Evolutionary conservation across 2,888 invertebrate species (phyloP), one percentile per base, ranked within the genome.

Genomic region (Sepiola atlantica): DNA sequence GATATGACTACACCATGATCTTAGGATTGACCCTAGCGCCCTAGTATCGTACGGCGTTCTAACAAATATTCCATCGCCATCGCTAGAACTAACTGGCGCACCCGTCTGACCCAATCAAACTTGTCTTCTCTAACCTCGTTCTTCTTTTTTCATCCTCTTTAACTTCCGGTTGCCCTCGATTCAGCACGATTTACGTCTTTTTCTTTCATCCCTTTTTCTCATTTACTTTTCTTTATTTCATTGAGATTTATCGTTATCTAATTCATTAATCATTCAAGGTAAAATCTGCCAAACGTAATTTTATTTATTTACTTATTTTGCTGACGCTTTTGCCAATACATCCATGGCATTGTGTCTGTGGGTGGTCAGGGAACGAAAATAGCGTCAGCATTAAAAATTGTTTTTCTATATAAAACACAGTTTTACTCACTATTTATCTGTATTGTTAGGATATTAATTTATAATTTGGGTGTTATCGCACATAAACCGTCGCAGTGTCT

Each of bases 201-300:
- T 4, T 0, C 14, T 3, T 16, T 6, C 24, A 28, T 28, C 3
- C n/a, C 77, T 14, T 16, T 77, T n/a, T 32, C 20, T 24, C 1
- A 24, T 61, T 1, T 61, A 24, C 61, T 61, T 61, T 77, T 77
- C 14, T 77, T 32, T 77, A 32, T 77, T 77, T 77, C 32, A 77
- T n/a, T 77, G n/a, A 32, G 4, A n/a, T n/a, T n/a, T 94, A 90
- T 92, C 94, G 57, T 91, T 92, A 94, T 94, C 77, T 55, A 91
- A 93, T 55, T 55, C 55, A 57, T 93, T 45, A 35, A 93, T 35
- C 55, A 55, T 45, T 57, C 57, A 35, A 93, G 28, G 55, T 94
- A 28, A 90, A 90, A 35, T 55, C 92, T 92, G 92, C 90, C 61
- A 94, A 54, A 18, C 55, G 32, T 24, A 55, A 28, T 45, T 10